Evolutionary conservation across 2,888 invertebrate species (phyloP).

Genomic region (Oeneis ivallda): DNA sequence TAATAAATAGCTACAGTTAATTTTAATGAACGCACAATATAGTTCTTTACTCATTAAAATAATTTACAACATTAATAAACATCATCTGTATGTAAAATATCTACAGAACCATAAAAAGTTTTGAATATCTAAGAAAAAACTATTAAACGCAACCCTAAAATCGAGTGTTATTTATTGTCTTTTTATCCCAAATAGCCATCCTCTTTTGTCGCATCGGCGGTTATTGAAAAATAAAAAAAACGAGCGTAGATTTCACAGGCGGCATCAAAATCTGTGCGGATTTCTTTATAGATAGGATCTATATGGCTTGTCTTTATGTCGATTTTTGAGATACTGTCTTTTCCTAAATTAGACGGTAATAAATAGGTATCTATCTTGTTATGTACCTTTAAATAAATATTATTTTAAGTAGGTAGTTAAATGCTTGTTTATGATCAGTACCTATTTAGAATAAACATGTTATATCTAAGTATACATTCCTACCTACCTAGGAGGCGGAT

Average conservation of each 20-base stretch:
- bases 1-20: too few relatives aligned
- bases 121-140: conserved; percentile 26
- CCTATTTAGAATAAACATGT: neutral
- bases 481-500: neutral
- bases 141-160: conserved; percentile 46
- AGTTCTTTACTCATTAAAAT: neutral
- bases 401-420: too few relatives aligned
- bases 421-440: too few relatives aligned
- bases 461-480: too few relatives aligned
- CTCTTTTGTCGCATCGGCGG: conserved; percentile 71
- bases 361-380: neutral
- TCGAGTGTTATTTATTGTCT: conserved; percentile 75
- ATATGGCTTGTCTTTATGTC: conserved; percentile 60
- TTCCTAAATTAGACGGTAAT: conserved; percentile 20
- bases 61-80: conserved; percentile 1
- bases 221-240: conserved; percentile 55
- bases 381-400: neutral
- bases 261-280: conserved; percentile 61
- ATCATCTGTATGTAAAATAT: conserved; percentile 14
- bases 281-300: conserved; percentile 73
- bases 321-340: conserved; percentile 38
- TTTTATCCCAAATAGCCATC: conserved; percentile 63
- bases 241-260: conserved; percentile 55
- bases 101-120: conserved; percentile 12
- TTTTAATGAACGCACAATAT: neutral